phyloP scores from a whole-genome alignment of 2,113 vertebrate genomes.

The Lepus timidus region DNA sequence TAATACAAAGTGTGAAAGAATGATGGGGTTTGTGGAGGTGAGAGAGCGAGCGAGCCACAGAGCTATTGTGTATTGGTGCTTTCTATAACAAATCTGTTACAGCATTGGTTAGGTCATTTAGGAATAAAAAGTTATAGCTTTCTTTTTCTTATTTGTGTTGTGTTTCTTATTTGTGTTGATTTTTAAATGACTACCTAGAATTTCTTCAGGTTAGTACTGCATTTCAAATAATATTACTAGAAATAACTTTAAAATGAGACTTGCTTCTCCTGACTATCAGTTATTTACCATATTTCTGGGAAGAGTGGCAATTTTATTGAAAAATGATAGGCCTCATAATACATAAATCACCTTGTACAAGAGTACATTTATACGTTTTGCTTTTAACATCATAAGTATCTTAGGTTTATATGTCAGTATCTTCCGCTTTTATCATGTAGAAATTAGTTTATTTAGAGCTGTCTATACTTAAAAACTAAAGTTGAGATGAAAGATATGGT shows the following conservation, averaged over 20 bases:
- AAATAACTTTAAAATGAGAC: constrained; percentile 54
- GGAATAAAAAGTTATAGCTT: not conserved
- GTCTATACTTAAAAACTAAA: not conserved
- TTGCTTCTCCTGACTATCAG: constrained; percentile 49
- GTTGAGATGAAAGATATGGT: not conserved
- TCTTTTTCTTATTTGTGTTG: constrained; percentile 37
- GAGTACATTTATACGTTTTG: not conserved
- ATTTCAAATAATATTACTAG: constrained; percentile 56
- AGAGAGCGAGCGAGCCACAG: too few relatives aligned
- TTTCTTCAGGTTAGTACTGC: constrained; percentile 35
- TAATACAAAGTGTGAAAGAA: not conserved
- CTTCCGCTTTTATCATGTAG: not conserved
- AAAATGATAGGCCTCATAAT: not conserved
- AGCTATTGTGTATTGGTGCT: not conserved
- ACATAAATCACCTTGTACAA: not conserved
- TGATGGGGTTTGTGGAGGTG: not conserved
- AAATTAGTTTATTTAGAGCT: constrained; percentile 7
- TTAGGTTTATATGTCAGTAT: not conserved
- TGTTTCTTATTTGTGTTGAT: not conserved
- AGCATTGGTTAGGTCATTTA: not conserved
- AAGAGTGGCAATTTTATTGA: constrained; percentile 39
- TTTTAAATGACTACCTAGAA: constrained; percentile 55
- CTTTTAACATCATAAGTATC: not conserved
- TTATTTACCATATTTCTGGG: constrained; percentile 51
- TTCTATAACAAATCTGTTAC: not conserved